phyloP scores from a whole-genome alignment of 1,140 invertebrate genomes.

The Bombus affinis region DNA sequence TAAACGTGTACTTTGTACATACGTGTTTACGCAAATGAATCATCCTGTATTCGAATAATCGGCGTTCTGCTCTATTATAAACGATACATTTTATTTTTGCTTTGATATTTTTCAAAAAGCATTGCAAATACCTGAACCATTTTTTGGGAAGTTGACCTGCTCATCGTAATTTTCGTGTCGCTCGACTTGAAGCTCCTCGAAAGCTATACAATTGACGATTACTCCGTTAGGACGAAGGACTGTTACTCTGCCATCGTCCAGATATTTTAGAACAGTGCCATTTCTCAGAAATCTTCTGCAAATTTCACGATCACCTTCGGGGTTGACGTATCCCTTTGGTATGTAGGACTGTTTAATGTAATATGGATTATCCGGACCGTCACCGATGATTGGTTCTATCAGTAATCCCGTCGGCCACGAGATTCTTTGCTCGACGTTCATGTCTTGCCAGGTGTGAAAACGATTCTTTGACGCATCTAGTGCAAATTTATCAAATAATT shows the following conservation, averaged over 20 bases:
- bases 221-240: conserved; percentile 72
- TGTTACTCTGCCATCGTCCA: conserved; percentile 63
- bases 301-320: conserved; percentile 40
- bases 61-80: too few relatives aligned
- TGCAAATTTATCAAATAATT: neutral
- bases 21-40: too few relatives aligned
- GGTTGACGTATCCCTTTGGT: conserved; percentile 34
- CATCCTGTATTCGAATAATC: too few relatives aligned
- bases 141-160: neutral
- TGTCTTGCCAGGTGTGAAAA: conserved; percentile 17
- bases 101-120: neutral
- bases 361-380: conserved; percentile 76
- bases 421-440: conserved; percentile 73
- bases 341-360: conserved; percentile 82
- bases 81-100: too few relatives aligned
- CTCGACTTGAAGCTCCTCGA: conserved; percentile 26
- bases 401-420: conserved; percentile 83
- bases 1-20: too few relatives aligned
- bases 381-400: conserved; percentile 79
- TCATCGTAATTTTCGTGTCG: neutral
- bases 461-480: neutral
- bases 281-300: conserved; percentile 75
- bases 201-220: conserved; percentile 63
- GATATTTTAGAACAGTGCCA: conserved; percentile 73
- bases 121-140: neutral